phyloP scores from a whole-genome alignment of 2,888 invertebrate species.

The Nasonovia ribisnigri region DNA sequence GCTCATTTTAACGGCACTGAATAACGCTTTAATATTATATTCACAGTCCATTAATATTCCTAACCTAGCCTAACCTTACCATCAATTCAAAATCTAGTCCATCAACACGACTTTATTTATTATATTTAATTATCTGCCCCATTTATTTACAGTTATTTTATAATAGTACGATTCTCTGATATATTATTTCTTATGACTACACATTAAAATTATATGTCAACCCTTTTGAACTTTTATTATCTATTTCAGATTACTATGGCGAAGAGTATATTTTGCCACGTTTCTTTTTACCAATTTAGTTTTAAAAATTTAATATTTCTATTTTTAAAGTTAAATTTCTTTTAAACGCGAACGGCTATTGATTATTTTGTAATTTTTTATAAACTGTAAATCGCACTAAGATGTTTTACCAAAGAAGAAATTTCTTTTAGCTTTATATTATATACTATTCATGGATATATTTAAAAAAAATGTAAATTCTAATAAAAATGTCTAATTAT shows the following conservation, averaged over 20 bases:
- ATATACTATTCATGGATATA: neutral
- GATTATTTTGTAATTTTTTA: neutral
- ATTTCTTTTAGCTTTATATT: neutral
- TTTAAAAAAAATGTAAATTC: no score
- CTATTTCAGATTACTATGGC: neutral
- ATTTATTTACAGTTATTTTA: neutral
- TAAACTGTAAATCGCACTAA: neutral
- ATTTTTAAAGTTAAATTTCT: neutral
- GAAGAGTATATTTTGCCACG: neutral
- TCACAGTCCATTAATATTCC: constrained; percentile 23
- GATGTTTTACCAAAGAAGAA: neutral
- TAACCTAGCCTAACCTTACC: constrained; percentile 10
- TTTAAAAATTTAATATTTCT: neutral
- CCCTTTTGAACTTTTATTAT: neutral
- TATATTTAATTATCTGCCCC: neutral
- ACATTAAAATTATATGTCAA: neutral
- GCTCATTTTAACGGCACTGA: neutral
- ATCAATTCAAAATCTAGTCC: no score
- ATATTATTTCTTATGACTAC: neutral
- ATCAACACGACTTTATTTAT: constrained; percentile 25
- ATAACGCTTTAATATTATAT: neutral
- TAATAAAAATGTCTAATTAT: no score
- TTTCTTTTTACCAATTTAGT: neutral
- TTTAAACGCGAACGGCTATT: neutral
- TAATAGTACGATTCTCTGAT: neutral